Base-by-base conservation (phyloP, 2,888 invertebrate species). In the Catocala sponsa region DNA sequence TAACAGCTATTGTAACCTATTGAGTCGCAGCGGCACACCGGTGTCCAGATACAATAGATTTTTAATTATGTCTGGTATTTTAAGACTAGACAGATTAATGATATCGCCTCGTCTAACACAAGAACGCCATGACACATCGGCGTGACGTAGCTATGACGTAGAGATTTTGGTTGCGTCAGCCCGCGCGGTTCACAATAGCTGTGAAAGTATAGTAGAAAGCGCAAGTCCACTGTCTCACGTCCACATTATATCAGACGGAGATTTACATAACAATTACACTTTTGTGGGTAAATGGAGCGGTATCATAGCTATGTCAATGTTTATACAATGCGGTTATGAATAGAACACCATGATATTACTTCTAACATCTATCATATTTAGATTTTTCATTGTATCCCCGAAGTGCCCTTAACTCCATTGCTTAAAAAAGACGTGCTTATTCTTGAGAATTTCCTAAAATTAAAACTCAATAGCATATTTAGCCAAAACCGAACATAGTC, bases 131-230 rank as follows among this genome's bases (percentile, higher is more conserved):
- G 56, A 53, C 44, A 61, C 61, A 44, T 55, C 41, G 42, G 53
- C 55, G 55, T 79, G 81, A 78, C 76, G 76, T 67, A 65, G 67
- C 10, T 35, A 64, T 74, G 79, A 80, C 81, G 81, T 78, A 68
- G 66, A 48, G 58, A 72, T 70, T 86, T 72, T 76, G 72, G 77
- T 91, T 91, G 85, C 92, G 89, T 91, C 89, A 92, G 78, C 58
- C 59, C 44, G 62, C 55, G 57, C 75, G 63, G 75, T 76, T 71
- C 81, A 92, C 92, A 92, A 92, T 91, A 84, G 87, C 89, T 88
- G 94, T 91, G 94, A 94, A 94, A 94, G 94, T 92, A 86, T 87
- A 84, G 84, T 93, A 94, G 94, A 94, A 94, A 94, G 94, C 89
- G 90, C 84, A 88, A 91, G 90, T 91, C 83, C 82, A 87, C 88